phyloP scores from a whole-genome alignment of 2,113 vertebrate genomes.

The Bos taurus region DNA sequence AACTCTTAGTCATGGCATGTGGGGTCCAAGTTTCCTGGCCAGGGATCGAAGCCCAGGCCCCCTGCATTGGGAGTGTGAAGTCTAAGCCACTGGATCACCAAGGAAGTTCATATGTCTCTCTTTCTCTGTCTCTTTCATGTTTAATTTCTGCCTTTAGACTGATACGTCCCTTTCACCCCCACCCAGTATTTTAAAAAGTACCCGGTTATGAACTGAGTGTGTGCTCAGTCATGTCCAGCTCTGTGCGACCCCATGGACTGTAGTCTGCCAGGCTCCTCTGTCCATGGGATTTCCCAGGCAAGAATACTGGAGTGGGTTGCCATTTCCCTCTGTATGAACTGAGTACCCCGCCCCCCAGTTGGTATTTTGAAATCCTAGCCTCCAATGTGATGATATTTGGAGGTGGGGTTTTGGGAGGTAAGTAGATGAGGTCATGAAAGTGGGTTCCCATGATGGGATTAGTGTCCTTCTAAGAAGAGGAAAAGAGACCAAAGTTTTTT shows the following conservation, averaged over 20 bases:
- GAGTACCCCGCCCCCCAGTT: background rate
- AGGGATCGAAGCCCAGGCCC: background rate
- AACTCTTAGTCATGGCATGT: background rate
- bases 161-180: background rate
- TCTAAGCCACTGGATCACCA: background rate
- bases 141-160: background rate
- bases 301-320: background rate
- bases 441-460: background rate
- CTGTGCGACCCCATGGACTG: background rate
- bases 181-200: background rate
- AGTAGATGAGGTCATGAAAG: background rate
- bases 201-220: background rate
- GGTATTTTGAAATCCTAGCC: background rate
- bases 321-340: background rate
- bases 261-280: background rate
- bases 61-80: background rate
- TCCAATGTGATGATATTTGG: background rate
- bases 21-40: background rate
- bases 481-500: background rate
- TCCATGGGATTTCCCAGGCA: background rate
- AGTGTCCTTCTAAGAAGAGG: background rate
- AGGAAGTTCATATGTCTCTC: background rate
- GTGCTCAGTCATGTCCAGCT: background rate
- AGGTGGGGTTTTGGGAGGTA: background rate
- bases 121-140: background rate